These are phyloP conservation scores for Strigamia maritima DNA, from an alignment of 2,888 invertebrate species.

Conservation along the genomic window DNA sequence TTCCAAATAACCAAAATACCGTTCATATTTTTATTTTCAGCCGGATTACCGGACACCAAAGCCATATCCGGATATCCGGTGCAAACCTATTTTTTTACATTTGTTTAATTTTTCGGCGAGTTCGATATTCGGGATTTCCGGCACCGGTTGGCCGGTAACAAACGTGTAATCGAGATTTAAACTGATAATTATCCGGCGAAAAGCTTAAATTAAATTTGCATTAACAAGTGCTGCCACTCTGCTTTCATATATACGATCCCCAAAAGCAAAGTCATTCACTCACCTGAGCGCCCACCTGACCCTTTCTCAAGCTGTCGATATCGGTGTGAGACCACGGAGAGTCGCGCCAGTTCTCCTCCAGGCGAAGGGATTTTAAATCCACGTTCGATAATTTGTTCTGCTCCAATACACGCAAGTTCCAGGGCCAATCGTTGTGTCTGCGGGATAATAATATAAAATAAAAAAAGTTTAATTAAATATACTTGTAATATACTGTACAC, in stretches of 20 bases:
- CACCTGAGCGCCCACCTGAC: conserved; percentile 83
- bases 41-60: too few species aligned
- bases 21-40: too few species aligned
- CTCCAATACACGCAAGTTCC: conserved; percentile 86
- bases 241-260: not conserved
- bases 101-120: too few species aligned
- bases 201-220: conserved; percentile 23
- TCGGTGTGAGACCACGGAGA: conserved; percentile 88
- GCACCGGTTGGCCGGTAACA: not conserved
- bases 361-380: conserved; percentile 67
- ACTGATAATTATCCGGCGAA: not conserved
- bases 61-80: too few species aligned
- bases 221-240: not conserved
- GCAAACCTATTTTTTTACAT: too few species aligned
- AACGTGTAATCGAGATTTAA: not conserved
- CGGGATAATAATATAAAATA: too few species aligned
- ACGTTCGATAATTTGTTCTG: conserved; percentile 84
- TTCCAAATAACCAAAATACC: too few species aligned
- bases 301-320: conserved; percentile 74
- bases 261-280: not conserved
- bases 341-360: conserved; percentile 76
- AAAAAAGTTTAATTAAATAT: not conserved
- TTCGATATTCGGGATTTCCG: not conserved
- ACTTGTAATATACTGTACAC: too few species aligned
- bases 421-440: conserved; percentile 81